Percentiles rank a stretch among this genome's conserved stretches.
These are phyloP conservation scores for Crematogaster levior DNA, from an alignment of 2,888 invertebrate species.

Conservation along the genomic window DNA sequence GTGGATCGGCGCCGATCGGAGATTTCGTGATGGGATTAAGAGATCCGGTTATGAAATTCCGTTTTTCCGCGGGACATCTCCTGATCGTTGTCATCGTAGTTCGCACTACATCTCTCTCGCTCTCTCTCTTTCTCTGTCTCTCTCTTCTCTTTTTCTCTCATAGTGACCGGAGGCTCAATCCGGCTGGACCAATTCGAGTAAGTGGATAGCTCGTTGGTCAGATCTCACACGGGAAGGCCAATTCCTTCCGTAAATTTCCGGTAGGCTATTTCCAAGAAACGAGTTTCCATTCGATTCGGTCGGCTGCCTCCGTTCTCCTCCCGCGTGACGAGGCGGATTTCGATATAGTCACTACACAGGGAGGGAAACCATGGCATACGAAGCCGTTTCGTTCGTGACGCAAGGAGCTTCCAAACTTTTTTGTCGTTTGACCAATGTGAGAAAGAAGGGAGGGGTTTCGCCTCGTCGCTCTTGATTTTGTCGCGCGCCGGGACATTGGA, in stretches of 20 bases:
- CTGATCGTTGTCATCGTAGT: slow-evolving; percentile 18
- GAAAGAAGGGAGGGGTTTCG: slow-evolving; percentile 55
- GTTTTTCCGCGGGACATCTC: slow-evolving; percentile 47
- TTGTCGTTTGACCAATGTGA: slow-evolving; percentile 41
- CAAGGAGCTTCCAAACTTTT: slow-evolving; percentile 46
- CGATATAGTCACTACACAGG: slow-evolving; percentile 54
- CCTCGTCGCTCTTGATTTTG: slow-evolving; percentile 64
- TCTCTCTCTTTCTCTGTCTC: background rate
- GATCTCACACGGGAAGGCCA: slow-evolving; percentile 69
- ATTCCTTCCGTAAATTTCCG: slow-evolving; percentile 77
- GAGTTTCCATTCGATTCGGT: slow-evolving; percentile 78
- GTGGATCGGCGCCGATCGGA: slow-evolving; percentile 52
- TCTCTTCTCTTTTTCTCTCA: background rate
- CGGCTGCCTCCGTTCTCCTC: slow-evolving; percentile 65
- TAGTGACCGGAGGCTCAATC: slow-evolving; percentile 48
- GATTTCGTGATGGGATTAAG: slow-evolving; percentile 67
- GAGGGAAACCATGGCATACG: slow-evolving; percentile 27
- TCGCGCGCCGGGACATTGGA: slow-evolving; percentile 33
- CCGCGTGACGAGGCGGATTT: slow-evolving; percentile 63
- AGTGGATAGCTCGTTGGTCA: slow-evolving; percentile 69
- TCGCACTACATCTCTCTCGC: background rate
- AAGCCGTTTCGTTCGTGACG: background rate
- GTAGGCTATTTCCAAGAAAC: slow-evolving; percentile 77
- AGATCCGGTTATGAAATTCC: slow-evolving; percentile 72
- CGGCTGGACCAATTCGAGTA: slow-evolving; percentile 53